Conservation (phyloP, 2,888 invertebrate species). For the Harpalus rubripes region DNA sequence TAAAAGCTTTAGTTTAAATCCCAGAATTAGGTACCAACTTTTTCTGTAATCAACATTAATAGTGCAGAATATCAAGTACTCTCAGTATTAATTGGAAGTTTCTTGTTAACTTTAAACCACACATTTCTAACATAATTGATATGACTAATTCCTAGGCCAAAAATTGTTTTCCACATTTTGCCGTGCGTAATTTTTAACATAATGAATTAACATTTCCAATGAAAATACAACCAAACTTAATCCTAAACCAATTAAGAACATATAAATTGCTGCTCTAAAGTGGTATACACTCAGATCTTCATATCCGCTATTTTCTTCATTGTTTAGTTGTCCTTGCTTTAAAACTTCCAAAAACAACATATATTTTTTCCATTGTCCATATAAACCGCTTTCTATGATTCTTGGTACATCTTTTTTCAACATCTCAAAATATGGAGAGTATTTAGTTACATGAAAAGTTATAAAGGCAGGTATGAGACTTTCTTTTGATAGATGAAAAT, state of each 20-base stretch:
- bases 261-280: slow-evolving; percentile 51
- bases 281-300: slow-evolving; percentile 38
- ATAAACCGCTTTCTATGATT: slow-evolving; percentile 42
- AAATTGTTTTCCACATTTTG: too few species aligned
- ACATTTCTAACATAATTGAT: too few species aligned
- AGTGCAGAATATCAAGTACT: too few species aligned
- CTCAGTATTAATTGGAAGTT: too few species aligned
- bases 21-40: too few species aligned
- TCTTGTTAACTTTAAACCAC: too few species aligned
- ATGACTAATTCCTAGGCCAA: too few species aligned
- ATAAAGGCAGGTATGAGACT: slow-evolving; percentile 41
- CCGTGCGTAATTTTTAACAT: neutral
- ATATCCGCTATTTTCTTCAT: slow-evolving; percentile 32
- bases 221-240: slow-evolving; percentile 36
- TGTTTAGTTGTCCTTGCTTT: neutral
- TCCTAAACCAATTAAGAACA: slow-evolving; percentile 27
- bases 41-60: too few species aligned
- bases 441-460: slow-evolving; percentile 46
- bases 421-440: slow-evolving; percentile 51
- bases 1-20: too few species aligned
- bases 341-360: slow-evolving; percentile 28
- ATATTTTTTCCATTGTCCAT: slow-evolving; percentile 26
- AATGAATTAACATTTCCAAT: neutral
- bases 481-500: slow-evolving; percentile 14
- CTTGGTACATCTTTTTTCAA: slow-evolving; percentile 50